phyloP scores from a whole-genome alignment of 2,113 vertebrate genomes.

The Tetraodon nigroviridis region DNA sequence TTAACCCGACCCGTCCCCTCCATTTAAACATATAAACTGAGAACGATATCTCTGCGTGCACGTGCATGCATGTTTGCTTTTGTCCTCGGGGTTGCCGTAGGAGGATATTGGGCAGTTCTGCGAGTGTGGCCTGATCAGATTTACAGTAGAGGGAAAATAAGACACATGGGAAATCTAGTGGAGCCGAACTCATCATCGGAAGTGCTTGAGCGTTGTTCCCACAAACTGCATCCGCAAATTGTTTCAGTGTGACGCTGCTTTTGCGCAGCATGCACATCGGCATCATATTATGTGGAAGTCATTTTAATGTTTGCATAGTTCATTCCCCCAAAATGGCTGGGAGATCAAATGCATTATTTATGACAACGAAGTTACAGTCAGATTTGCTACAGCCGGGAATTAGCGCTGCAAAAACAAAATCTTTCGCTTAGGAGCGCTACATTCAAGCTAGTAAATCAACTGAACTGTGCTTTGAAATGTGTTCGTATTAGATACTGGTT shows the following conservation, averaged over 20 bases:
- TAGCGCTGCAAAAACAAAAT: not conserved
- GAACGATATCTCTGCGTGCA: not conserved
- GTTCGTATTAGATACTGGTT: no score
- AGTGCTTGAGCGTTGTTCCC: slow-evolving; percentile 26
- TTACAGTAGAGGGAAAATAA: slow-evolving; percentile 39
- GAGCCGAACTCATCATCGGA: slow-evolving; percentile 29
- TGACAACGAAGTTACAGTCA: slow-evolving; percentile 33
- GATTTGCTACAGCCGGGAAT: slow-evolving; percentile 16
- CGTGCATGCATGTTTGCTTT: slow-evolving; percentile 13
- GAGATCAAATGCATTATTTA: slow-evolving; percentile 49
- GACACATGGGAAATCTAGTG: slow-evolving; percentile 49
- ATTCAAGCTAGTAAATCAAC: not conserved
- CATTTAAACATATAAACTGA: slow-evolving; percentile 18
- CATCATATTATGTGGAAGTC: slow-evolving; percentile 16
- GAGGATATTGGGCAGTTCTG: slow-evolving; percentile 39
- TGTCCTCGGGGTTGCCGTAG: slow-evolving; percentile 29
- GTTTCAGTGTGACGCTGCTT: slow-evolving; percentile 24
- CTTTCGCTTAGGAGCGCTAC: not conserved
- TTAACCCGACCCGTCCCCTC: not conserved
- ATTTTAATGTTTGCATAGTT: slow-evolving; percentile 46
- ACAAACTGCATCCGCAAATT: slow-evolving; percentile 25
- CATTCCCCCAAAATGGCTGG: slow-evolving; percentile 26
- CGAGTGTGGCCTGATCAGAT: slow-evolving; percentile 44
- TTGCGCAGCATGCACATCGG: slow-evolving; percentile 17
- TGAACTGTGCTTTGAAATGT: not conserved